phyloP scores from a whole-genome alignment of 2,113 vertebrate species.

The Macrotis lagotis region DNA sequence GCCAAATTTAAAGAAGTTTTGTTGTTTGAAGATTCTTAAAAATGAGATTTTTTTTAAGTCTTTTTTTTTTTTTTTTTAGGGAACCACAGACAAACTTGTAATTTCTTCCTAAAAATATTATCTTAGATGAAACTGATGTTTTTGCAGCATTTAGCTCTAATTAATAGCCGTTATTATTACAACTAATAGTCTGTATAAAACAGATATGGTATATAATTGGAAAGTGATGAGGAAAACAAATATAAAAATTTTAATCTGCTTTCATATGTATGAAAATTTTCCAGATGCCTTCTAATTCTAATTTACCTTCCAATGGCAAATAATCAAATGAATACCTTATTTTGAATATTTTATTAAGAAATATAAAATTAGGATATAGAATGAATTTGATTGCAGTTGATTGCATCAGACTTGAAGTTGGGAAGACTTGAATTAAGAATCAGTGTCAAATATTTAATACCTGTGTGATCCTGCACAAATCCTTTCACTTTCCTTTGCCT shows the following conservation, averaged over 20 bases:
- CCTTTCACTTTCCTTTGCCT: not conserved
- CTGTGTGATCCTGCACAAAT: not conserved
- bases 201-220: not conserved
- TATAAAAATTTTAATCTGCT: not conserved
- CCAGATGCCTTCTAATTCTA: not conserved
- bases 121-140: not conserved
- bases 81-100: not conserved
- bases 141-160: not conserved
- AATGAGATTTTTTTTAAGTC: not conserved
- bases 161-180: not conserved
- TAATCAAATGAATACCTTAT: not conserved
- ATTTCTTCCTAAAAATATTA: not conserved
- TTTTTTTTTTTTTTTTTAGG: not conserved
- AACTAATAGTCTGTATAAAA: not conserved
- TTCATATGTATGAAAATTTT: not conserved
- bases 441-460: not conserved
- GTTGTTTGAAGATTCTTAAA: not conserved
- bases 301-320: not conserved
- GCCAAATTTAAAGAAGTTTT: not conserved
- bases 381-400: not conserved
- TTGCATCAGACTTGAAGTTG: not conserved
- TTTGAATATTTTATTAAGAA: not conserved
- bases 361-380: not conserved
- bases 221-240: not conserved
- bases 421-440: not conserved